Evolutionary conservation across 2,797 vertebrate species (phyloP).

Genomic region (Silurus lanzhouensis): DNA sequence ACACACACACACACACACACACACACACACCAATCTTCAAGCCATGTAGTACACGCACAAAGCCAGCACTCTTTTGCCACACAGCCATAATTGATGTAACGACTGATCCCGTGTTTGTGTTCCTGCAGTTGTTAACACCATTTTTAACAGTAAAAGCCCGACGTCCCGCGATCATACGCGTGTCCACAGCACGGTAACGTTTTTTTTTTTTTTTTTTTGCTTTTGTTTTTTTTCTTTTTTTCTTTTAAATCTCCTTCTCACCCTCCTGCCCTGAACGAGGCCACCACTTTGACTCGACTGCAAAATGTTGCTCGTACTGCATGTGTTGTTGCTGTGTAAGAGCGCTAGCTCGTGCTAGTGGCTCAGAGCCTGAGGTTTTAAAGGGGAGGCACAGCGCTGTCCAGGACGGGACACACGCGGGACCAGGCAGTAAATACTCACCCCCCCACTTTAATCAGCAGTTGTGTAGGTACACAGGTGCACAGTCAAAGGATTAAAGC

Average conservation of each 20-base stretch:
- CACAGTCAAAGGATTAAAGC: slow-evolving; percentile 86
- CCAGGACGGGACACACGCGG: slow-evolving; percentile 93
- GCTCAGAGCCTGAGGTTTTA: slow-evolving; percentile 57
- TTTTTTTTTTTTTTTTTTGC: slow-evolving; percentile 17
- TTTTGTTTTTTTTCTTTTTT: no score
- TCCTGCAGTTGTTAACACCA: slow-evolving; percentile 55
- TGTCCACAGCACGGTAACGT: slow-evolving; percentile 56
- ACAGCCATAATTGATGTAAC: slow-evolving; percentile 41
- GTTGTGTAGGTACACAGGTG: slow-evolving; percentile 92
- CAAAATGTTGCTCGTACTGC: slow-evolving; percentile 53
- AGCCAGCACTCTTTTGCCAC: slow-evolving; percentile 17
- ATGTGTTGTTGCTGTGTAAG: slow-evolving; percentile 59
- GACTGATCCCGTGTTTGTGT: slow-evolving; percentile 55
- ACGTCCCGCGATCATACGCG: slow-evolving; percentile 43
- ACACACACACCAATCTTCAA: background rate
- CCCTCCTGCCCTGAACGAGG: slow-evolving; percentile 48
- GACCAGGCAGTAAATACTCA: slow-evolving; percentile 99
- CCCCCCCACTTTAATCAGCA: slow-evolving; percentile 96
- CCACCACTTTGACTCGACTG: slow-evolving; percentile 42
- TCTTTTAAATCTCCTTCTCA: slow-evolving; percentile 6
- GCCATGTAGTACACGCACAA: background rate
- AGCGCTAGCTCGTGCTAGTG: slow-evolving; percentile 56
- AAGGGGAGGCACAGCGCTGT: slow-evolving; percentile 62
- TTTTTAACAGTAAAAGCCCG: slow-evolving; percentile 58
- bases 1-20: background rate